These are phyloP conservation scores for Rostratula benghalensis DNA, from an alignment of 2,113 vertebrate species.

Conservation along the genomic window DNA sequence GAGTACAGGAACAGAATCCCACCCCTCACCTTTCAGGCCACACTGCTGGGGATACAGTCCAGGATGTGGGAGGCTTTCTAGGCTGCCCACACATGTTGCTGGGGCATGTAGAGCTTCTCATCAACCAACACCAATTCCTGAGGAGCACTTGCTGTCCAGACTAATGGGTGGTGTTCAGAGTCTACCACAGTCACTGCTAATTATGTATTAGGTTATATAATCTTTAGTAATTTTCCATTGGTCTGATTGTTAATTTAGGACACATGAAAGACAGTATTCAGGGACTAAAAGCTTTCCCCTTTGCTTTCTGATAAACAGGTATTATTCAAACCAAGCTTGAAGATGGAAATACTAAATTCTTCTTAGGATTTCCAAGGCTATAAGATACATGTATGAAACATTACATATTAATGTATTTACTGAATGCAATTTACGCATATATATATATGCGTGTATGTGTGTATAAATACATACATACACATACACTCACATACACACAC, in stretches of 20 bases:
- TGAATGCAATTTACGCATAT: not conserved
- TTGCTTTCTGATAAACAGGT: not conserved
- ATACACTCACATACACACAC: fast-evolving
- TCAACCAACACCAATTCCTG: not conserved
- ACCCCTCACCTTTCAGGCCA: not conserved
- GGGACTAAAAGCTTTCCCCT: not conserved
- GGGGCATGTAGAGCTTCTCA: not conserved
- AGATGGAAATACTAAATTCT: not conserved
- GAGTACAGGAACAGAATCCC: not conserved
- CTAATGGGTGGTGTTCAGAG: not conserved
- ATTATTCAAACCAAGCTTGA: not conserved
- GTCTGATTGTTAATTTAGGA: not conserved
- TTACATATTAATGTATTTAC: not conserved
- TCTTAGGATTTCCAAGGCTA: not conserved
- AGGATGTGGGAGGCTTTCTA: not conserved
- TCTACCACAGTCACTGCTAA: not conserved
- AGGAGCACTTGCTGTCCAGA: not conserved
- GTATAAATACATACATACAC: not conserved
- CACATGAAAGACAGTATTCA: not conserved
- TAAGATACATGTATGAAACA: not conserved
- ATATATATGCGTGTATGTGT: fast-evolving
- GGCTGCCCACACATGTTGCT: not conserved
- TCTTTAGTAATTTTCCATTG: not conserved
- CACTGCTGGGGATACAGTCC: not conserved
- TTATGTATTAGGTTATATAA: not conserved